phyloP scores from a whole-genome alignment of 2,888 invertebrate species.

The Herminia tarsipennalis region DNA sequence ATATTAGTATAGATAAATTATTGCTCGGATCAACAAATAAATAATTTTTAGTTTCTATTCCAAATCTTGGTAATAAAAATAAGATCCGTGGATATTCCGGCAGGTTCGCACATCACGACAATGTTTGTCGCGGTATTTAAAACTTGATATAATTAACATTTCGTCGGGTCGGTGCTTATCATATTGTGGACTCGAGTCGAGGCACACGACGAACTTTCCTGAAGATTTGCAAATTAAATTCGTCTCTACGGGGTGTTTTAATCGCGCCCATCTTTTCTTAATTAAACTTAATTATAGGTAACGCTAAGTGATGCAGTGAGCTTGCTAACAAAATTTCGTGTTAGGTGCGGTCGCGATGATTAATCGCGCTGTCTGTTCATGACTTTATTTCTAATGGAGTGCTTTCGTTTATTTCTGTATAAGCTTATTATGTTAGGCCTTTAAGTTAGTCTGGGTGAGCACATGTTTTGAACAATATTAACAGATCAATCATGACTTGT shows the following conservation, averaged over 20 bases:
- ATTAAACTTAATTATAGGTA: constrained; percentile 69
- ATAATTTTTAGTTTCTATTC: background rate
- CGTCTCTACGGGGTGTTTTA: constrained; percentile 63
- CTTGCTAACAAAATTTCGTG: constrained; percentile 36
- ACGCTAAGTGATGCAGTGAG: constrained; percentile 48
- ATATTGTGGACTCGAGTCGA: constrained; percentile 51
- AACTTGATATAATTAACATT: constrained; percentile 64
- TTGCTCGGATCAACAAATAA: background rate
- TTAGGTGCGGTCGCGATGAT: constrained; percentile 25
- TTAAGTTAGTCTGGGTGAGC: background rate
- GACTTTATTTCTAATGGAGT: constrained; percentile 10
- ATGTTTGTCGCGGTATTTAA: constrained; percentile 44
- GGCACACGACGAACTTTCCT: constrained; percentile 59
- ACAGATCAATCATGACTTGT: too few species aligned
- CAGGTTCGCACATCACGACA: constrained; percentile 15
- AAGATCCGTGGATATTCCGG: constrained; percentile 5
- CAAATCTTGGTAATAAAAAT: constrained; percentile 3
- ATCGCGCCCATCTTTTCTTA: constrained; percentile 62
- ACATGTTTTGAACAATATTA: too few species aligned
- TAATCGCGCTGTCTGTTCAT: constrained; percentile 18
- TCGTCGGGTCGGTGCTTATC: constrained; percentile 51
- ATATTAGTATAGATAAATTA: too few species aligned
- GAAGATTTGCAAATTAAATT: constrained; percentile 76
- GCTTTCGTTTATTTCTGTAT: background rate
- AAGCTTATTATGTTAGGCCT: background rate